A percentile compares a stretch with the other conserved stretches of the same genome.
These are phyloP conservation scores for Oophaga sylvatica DNA, from an alignment of 2,797 vertebrate genomes.

Conservation along the genomic window DNA sequence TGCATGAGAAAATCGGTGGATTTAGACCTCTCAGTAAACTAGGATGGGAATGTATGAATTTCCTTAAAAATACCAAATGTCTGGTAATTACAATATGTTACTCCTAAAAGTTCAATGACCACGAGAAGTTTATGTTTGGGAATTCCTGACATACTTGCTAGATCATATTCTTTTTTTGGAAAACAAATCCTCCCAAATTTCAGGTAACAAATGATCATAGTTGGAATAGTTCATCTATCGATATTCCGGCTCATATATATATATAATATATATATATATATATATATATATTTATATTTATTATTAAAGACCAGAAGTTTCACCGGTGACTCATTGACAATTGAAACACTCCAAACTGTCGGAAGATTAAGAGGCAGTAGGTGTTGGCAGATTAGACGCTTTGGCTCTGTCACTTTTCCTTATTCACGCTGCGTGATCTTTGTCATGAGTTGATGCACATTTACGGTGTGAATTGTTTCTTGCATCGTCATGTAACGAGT, in stretches of 20 bases:
- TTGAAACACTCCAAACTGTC: not conserved
- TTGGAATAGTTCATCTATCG: not conserved
- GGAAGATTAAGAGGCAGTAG: not conserved
- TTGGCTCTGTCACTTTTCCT: not conserved
- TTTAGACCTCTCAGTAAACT: not conserved
- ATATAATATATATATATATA: too few relatives aligned
- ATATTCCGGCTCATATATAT: not conserved
- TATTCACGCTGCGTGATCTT: not conserved
- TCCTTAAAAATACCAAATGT: not conserved
- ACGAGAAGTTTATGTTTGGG: not conserved
- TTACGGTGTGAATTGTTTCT: not conserved
- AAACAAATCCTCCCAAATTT: not conserved
- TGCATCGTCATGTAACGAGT: not conserved
- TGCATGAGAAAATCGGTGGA: too few relatives aligned
- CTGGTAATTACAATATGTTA: not conserved
- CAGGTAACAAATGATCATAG: not conserved
- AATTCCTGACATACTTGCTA: conserved; percentile 5
- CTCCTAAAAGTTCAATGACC: conserved; percentile 28
- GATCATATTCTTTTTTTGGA: not conserved
- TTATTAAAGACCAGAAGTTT: not conserved
- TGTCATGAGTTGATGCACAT: not conserved
- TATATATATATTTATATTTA: not conserved
- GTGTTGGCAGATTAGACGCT: not conserved
- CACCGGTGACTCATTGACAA: not conserved
- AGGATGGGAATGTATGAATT: not conserved